Evolutionary conservation across 2,888 invertebrate genomes (phyloP), one percentile per base, ranked within the genome.

Genomic region (Macropis europaea): DNA sequence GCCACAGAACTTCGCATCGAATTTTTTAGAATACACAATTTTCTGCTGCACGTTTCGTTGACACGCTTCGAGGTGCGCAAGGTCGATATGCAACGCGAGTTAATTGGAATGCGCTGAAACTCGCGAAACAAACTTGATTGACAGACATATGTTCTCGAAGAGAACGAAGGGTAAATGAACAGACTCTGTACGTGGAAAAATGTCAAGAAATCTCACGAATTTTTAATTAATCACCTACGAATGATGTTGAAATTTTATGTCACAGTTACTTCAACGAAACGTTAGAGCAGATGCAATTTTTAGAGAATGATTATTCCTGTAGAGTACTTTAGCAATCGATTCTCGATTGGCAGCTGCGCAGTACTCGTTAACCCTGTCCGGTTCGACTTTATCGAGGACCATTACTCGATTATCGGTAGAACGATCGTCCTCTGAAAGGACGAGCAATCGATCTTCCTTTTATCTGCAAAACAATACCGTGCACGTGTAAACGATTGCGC

Each of bases 401-500:
- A 30, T 72, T 64, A 40, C 59, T 73, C 73, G 57, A 66, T 73
- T 72, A 56, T 24, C 28, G 17, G 9, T 40, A 13, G 6, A 30
- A 60, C 50, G 60, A 73, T 38, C 19, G 38, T 59, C 47, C 52
- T 30, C 24, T 26, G 36, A 7, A 6, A 59, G 30, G 47, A 71
- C 43, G 38, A 24, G 3, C 48, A 34, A 73, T 53, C 36, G 74
- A 61, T 61, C 66, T 66, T 45, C 56, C 66, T 60, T 73, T 60
- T 61, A 66, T 56, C 53, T 13, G 47, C 61, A 26, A 73, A 52
- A 73, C 73, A 73, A 73, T 73, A 45, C 36, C 32, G 38, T 24
- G 30, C 24, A 19, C 66, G 66, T 40, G 38, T 45, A 69, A 60
- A 71, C 28, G 59, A 71, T 73, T 48, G 52, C n/a, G n/a, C n/a